Conservation (phyloP, 1,140 invertebrate genomes). For the Panonychus citri region DNA sequence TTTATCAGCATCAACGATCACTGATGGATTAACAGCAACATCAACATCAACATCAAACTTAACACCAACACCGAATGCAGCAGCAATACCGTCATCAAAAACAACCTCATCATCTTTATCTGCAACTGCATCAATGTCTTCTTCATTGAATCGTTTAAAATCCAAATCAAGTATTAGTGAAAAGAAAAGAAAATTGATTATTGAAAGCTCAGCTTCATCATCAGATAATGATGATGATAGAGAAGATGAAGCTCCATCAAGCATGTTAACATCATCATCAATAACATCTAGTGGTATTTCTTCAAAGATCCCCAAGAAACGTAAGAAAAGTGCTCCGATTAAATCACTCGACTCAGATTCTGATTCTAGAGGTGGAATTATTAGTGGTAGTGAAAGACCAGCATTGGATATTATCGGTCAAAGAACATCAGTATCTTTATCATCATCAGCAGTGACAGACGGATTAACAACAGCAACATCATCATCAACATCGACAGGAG, state of each 20-base stretch:
- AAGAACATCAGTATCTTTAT: too few relatives aligned
- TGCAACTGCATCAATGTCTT: background rate
- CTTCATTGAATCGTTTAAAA: background rate
- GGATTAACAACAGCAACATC: too few relatives aligned
- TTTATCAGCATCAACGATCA: background rate
- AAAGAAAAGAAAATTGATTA: conserved; percentile 11
- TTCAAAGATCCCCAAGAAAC: background rate
- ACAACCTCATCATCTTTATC: background rate
- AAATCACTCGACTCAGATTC: background rate
- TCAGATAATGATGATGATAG: background rate
- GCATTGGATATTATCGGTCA: too few relatives aligned
- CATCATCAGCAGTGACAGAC: background rate
- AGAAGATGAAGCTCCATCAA: background rate
- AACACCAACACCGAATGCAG: background rate
- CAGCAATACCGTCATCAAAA: background rate
- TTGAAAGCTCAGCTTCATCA: conserved; percentile 9
- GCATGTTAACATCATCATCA: too few relatives aligned
- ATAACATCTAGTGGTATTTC: background rate
- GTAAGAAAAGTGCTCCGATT: background rate
- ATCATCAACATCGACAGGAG: too few relatives aligned
- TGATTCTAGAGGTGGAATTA: background rate
- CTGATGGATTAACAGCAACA: background rate
- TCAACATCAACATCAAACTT: too few relatives aligned
- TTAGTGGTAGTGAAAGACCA: too few relatives aligned
- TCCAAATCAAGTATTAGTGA: conserved; percentile 6